Percentiles rank a stretch among this genome's conserved stretches.
phyloP scores from a whole-genome alignment of 1,140 invertebrate genomes.

The Drosophila neocordata region DNA sequence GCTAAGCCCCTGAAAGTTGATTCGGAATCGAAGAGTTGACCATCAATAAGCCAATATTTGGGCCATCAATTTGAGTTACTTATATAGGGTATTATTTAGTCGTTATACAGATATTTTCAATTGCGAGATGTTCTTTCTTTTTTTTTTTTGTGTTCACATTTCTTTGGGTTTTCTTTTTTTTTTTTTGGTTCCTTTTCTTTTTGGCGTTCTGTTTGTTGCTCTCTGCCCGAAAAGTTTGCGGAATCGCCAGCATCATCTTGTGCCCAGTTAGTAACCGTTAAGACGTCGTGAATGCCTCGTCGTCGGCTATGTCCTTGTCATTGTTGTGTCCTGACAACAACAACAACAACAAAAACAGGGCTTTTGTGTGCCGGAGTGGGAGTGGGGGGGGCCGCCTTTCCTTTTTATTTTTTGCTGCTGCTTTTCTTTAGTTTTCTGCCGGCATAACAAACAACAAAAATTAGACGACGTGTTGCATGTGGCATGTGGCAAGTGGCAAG shows the following conservation, averaged over 20 bases:
- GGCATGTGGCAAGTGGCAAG: constrained; percentile 3
- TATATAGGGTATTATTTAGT: not conserved
- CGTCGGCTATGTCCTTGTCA: constrained; percentile 45
- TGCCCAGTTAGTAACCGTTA: constrained; percentile 80
- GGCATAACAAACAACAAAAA: constrained; percentile 15
- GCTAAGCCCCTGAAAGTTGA: too few species aligned
- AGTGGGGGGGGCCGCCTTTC: not conserved
- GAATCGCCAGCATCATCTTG: constrained; percentile 60
- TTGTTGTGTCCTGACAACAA: constrained; percentile 1
- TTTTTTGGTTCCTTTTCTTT: not conserved
- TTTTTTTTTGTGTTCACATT: not conserved
- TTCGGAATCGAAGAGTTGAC: too few species aligned
- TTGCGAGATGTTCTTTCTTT: not conserved
- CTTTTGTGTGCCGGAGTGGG: not conserved
- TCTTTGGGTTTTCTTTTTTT: not conserved
- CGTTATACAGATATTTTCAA: constrained; percentile 13
- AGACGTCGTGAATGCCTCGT: constrained; percentile 75
- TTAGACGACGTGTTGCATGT: constrained; percentile 9
- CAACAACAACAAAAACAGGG: not conserved
- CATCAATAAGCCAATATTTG: too few species aligned
- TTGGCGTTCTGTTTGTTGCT: constrained; percentile 21
- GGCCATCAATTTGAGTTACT: not conserved
- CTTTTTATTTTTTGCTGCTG: constrained; percentile 4
- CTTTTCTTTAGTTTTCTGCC: constrained; percentile 33
- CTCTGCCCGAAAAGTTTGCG: constrained; percentile 11